Base-by-base conservation (phyloP, 2,888 invertebrate species). In the Pseudococcus jackbeardsleyi region DNA sequence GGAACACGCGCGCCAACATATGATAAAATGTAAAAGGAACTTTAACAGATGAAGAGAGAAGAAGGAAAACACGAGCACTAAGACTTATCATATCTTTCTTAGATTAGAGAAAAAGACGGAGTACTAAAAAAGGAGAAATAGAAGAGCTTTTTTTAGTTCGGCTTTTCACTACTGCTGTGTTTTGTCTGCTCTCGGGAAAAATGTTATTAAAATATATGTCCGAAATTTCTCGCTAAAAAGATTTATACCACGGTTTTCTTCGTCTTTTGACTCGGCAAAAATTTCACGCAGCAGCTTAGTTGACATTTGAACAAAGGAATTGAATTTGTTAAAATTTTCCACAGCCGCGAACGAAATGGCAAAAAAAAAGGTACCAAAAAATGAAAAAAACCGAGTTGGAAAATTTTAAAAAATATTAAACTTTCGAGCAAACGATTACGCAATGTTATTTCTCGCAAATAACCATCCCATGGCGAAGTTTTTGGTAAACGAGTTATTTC, bases 151-250 rank as follows among this genome's bases (percentile, higher is more conserved):
- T 68, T 68, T 68, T 17, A n/a, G n/a, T 26, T 68, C 9, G 26
- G 68, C 68, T 68, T 68, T 68, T 26, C 64, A 15, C 9, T 22
- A 22, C 22, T 9, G 22, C 22, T 64, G 64, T 72, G 72, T 72
- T 72, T 72, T 72, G 72, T 72, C 33, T 39, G 33, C 72, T 72
- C 72, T 72, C 33, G 26, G 72, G 72, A 33, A 64, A 33, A 72
- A 72, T 72, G 72, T 72, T 72, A 72, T 72, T 72, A 72, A 72
- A 72, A 72, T 72, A 72, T 72, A 72, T 33, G 72, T 72, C 72
- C 72, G 72, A 72, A 72, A 33, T 72, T 72, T 72, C 72, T 72
- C 72, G 72, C 72, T 33, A 72, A 72, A 39, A 72, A 72, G 72
- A 72, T 72, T 72, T 72, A 72, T 72, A 72, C 17, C 39, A 17